Base-by-base conservation (phyloP, 2,113 vertebrate species). In the Microtus pennsylvanicus region DNA sequence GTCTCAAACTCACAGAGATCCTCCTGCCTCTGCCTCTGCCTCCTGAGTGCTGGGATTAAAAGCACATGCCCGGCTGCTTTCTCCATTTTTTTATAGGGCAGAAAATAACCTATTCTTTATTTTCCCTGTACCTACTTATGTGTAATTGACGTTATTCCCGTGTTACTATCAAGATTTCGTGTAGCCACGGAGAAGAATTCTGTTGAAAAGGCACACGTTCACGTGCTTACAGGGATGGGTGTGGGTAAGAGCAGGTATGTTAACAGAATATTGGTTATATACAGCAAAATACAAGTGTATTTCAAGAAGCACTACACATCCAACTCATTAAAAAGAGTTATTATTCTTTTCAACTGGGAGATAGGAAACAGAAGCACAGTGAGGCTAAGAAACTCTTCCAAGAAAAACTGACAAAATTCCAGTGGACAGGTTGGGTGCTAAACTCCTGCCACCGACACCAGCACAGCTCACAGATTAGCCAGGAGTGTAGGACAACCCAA, bases 61-160 rank as follows among this genome's bases (percentile, higher is more conserved):
- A 16, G 6, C 17, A 35, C 16, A 2, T 70, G 14, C 69, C 69
- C 0, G 7, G 69, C 3, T n/a, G 1, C 7, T 58, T 17, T 22
- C 63, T 47, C 17, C 0, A 47, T 58, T 58, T 58, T 45, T 58
- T 83, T 70, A 70, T 1, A 67, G 58, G 11, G 9, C 38, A 89
- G 45, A 87, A 89, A 82, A 80, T 19, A 45, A 5, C 21, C 16
- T 82, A 72, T 90, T 70, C 28, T 87, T 47, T 90, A 87, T 33
- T 42, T 69, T 50, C 7, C 21, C 12, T 86, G 0, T 26, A 19
- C 92, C 38, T 90, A 13, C 26, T 76, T 4, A 4, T 52, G 11
- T 81, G 61, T 80, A 5, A 5, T 26, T 94, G 45, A 67, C 11
- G 4, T 65, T 35, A 67, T 47, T 17, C 58, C 1, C 5, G 52